Base-by-base conservation (phyloP, 2,888 invertebrate species). In the Myopa testacea region DNA sequence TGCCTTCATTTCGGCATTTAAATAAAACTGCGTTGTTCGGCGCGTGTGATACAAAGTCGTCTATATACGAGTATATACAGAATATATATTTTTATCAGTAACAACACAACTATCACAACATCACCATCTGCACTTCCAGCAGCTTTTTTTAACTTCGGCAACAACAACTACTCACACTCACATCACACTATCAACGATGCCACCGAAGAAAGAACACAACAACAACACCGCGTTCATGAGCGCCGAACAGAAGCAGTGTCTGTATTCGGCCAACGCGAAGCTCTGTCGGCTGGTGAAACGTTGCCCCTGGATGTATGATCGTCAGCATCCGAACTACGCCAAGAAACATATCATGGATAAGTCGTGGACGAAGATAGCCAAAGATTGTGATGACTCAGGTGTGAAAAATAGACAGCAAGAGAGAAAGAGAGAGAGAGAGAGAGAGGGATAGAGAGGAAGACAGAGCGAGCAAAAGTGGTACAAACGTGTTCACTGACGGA, bases 271-370 rank as follows among this genome's bases (percentile, higher is more conserved):
- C 6, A 83, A 83, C 76, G 79, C 83, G 38, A 84, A 83, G 78
- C 78, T 84, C 34, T 84, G 84, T 63, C 82, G 81, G 3, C 50
- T 84, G 70, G 83, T 84, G 26, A 81, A 81, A 52, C 80, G 81
- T 62, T 82, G 82, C 69, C 83, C 84, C 8, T 84, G 84, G 78
- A 82, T 84, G 81, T 84, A 84, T 72, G 83, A 84, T 80, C 83
- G 84, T 7, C 81, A 82, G 74, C 82, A 82, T 60, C 75, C 81
- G 34, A 82, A 84, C 78, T 84, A 84, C 75, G 81, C 79, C 16
- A 83, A 81, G 79, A 84, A 84, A 16, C 83, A 84, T 45, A 80
- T 82, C 58, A 76, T 84, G 67, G 84, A 84, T 58, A 82, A 82
- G 45, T 82, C 84, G 14, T 84, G 84, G 84, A 79, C 78, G 74